phyloP scores from a whole-genome alignment of 2,113 vertebrate species.

The Piaya cayana region DNA sequence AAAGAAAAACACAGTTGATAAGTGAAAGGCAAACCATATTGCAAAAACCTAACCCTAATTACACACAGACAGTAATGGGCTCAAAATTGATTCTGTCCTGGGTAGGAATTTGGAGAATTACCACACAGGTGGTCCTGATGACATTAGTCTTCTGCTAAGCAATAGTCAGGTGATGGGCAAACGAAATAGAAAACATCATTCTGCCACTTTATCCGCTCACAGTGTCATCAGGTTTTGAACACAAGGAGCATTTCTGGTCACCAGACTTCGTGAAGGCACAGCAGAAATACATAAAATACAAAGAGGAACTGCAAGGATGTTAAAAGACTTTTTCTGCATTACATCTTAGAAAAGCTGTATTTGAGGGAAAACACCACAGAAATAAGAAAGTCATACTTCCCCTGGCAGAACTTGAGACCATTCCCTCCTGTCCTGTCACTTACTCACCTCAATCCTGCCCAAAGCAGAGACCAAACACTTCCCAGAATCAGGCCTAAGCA shows the following conservation, averaged over 20 bases:
- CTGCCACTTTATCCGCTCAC: neutral
- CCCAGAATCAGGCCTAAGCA: neutral
- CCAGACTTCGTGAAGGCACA: neutral
- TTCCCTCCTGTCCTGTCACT: too few species aligned
- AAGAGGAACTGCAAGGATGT: neutral
- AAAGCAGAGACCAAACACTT: neutral
- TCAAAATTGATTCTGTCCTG: neutral
- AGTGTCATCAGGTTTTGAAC: neutral
- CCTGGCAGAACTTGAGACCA: too few species aligned
- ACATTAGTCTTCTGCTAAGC: neutral
- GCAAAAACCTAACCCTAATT: neutral
- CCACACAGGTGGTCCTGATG: neutral
- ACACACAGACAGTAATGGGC: neutral
- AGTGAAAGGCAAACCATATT: neutral
- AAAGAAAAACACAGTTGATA: neutral
- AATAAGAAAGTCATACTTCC: neutral
- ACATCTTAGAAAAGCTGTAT: neutral
- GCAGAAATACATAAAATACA: neutral
- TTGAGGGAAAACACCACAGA: neutral
- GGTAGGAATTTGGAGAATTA: neutral
- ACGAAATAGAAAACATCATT: neutral
- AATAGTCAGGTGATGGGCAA: neutral
- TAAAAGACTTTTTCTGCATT: neutral
- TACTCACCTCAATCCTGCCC: neutral
- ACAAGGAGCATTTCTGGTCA: neutral